Conservation (phyloP, 2,113 vertebrate genomes). For the Artemisiospiza belli region DNA sequence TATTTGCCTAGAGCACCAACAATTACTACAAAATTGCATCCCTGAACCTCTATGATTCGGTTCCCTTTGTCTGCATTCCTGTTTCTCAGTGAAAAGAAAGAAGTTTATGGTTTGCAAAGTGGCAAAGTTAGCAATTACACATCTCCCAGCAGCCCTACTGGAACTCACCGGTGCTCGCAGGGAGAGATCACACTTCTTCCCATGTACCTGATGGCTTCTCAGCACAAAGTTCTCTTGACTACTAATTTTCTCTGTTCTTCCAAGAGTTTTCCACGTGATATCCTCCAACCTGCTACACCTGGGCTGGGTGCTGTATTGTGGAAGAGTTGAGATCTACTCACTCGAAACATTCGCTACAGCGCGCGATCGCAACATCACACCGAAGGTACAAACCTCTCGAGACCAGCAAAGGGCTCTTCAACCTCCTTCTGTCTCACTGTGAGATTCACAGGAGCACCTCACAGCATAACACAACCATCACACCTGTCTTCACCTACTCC, state of each 20-base stretch:
- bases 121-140: background rate
- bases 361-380: background rate
- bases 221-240: background rate
- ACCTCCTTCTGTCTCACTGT: background rate
- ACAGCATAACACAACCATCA: background rate
- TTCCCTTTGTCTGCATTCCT: background rate
- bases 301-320: accelerated
- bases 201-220: background rate
- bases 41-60: background rate
- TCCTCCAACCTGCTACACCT: background rate
- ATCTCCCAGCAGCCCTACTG: background rate
- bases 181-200: background rate
- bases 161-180: background rate
- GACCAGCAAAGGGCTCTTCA: background rate
- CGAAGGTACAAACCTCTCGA: background rate
- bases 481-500: conserved; percentile 38
- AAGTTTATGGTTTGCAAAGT: background rate
- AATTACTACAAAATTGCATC: background rate
- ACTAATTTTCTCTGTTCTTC: background rate
- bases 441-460: conserved; percentile 32
- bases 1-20: background rate
- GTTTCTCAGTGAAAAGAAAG: background rate
- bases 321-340: background rate
- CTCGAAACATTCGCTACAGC: background rate
- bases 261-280: background rate